Evolutionary conservation across 1,140 invertebrate genomes (phyloP).

Genomic region (Bursaphelenchus mucronatus): DNA sequence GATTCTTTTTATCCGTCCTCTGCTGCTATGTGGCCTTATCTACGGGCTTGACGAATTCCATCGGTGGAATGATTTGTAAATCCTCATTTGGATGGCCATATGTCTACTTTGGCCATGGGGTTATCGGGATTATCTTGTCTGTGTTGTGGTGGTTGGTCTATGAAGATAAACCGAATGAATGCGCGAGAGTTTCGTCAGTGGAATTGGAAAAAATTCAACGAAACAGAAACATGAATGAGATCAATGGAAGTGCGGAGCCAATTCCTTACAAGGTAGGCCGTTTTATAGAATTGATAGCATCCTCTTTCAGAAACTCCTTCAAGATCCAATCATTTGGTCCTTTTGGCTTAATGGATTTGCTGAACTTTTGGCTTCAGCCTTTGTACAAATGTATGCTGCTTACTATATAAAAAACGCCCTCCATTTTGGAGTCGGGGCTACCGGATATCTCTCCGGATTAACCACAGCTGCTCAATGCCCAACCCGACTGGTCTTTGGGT

Average conservation of each 20-base stretch:
- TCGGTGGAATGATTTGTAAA: conserved; percentile 27
- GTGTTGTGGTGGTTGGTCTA: conserved; percentile 8
- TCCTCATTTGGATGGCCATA: conserved; percentile 26
- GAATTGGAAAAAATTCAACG: conserved; percentile 15
- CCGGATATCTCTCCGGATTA: neutral
- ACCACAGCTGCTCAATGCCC: neutral
- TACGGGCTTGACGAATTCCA: conserved; percentile 24
- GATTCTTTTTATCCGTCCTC: conserved; percentile 24
- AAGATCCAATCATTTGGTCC: neutral
- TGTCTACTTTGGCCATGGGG: conserved; percentile 25
- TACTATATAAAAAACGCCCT: conserved; percentile 2
- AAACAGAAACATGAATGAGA: neutral
- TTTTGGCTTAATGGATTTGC: conserved; percentile 5
- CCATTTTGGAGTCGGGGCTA: neutral
- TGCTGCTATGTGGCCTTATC: conserved; percentile 29
- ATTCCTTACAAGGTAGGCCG: conserved; percentile 9
- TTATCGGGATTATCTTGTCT: conserved; percentile 16
- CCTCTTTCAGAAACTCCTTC: neutral
- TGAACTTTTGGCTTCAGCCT: neutral
- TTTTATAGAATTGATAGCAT: neutral
- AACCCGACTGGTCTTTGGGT: conserved; percentile 3
- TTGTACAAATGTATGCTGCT: neutral
- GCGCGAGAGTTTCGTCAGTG: neutral
- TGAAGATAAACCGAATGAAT: neutral
- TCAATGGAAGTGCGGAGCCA: neutral